Conservation (phyloP, 2,888 invertebrate genomes). For the Cantharis lateralis region DNA sequence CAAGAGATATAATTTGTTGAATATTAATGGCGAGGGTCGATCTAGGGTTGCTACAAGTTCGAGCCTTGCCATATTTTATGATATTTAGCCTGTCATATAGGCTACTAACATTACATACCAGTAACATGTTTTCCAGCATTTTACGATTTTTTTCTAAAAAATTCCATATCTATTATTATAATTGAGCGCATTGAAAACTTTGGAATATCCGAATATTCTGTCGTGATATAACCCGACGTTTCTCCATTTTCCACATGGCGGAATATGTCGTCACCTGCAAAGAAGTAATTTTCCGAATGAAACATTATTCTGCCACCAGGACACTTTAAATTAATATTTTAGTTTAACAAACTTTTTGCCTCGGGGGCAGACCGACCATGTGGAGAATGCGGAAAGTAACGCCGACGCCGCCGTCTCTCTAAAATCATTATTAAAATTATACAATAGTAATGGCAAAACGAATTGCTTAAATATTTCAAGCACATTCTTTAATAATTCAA, state of each 20-base stretch:
- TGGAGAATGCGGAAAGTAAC: not conserved
- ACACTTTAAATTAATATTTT: not conserved
- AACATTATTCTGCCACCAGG: not conserved
- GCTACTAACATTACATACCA: not conserved
- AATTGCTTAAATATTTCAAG: too few species aligned
- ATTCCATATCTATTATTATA: not conserved
- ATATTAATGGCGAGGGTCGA: constrained; percentile 25
- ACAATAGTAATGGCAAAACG: too few species aligned
- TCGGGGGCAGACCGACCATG: not conserved
- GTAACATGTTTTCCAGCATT: not conserved
- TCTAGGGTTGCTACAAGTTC: constrained; percentile 18
- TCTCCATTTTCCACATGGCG: not conserved
- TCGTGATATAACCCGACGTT: not conserved
- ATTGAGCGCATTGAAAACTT: not conserved
- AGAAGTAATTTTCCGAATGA: not conserved
- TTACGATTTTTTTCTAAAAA: not conserved
- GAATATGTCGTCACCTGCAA: not conserved
- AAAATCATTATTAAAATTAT: too few species aligned
- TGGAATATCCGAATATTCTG: not conserved
- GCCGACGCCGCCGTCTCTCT: too few species aligned
- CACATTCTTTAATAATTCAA: too few species aligned
- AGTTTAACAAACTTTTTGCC: not conserved
- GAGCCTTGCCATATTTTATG: not conserved
- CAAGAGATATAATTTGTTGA: constrained; percentile 28
- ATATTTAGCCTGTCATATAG: not conserved